A percentile compares a stretch with the other conserved stretches of the same genome.
Evolutionary conservation across 2,888 invertebrate genomes (phyloP).

Genomic region (Lobophora halterata): DNA sequence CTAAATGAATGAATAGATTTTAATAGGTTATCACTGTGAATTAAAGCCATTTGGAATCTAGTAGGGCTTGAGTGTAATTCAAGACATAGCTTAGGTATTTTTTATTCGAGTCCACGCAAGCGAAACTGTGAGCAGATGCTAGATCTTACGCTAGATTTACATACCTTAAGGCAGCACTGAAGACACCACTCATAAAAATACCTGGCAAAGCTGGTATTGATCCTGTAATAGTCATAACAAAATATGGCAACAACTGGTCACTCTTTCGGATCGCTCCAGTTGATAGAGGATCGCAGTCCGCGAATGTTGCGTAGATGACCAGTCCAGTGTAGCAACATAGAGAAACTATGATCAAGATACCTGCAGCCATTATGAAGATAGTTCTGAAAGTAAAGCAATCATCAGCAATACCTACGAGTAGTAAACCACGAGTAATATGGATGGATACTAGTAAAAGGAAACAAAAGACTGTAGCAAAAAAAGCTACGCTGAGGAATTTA

Average conservation of each 20-base stretch:
- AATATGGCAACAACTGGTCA: conserved; percentile 89
- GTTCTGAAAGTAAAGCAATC: conserved; percentile 77
- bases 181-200: conserved; percentile 91
- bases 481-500: too few species aligned
- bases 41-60: too few species aligned
- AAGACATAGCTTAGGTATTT: too few species aligned
- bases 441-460: too few species aligned
- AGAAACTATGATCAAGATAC: conserved; percentile 86
- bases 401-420: neutral
- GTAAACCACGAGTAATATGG: too few species aligned
- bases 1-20: too few species aligned
- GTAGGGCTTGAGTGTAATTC: too few species aligned
- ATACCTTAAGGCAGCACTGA: conserved; percentile 93
- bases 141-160: neutral
- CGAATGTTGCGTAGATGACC: conserved; percentile 92
- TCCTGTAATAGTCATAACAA: conserved; percentile 89
- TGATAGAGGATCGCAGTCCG: conserved; percentile 91
- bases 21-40: too few species aligned
- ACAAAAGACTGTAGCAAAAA: too few species aligned
- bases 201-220: conserved; percentile 90
- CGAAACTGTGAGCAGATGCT: conserved; percentile 56
- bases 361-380: conserved; percentile 87
- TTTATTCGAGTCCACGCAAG: too few species aligned
- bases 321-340: conserved; percentile 92
- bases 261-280: conserved; percentile 85